Percentiles rank a stretch among this genome's conserved stretches.
Evolutionary conservation across 2,113 vertebrate genomes (phyloP).

Genomic region (Tachysurus vachellii): DNA sequence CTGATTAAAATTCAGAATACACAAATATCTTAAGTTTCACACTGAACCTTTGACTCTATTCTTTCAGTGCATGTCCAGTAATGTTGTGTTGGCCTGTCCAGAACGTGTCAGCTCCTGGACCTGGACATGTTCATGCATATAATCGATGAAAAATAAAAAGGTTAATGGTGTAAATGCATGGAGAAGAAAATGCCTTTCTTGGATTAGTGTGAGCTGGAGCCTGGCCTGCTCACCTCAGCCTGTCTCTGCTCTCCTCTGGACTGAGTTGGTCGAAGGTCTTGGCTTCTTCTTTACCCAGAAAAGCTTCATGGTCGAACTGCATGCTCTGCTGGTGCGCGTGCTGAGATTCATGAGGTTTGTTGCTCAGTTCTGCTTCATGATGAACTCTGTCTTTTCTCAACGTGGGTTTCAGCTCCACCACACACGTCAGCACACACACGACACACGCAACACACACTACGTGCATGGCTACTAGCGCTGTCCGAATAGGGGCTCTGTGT

Average conservation of each 20-base stretch:
- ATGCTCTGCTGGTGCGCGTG: conserved; percentile 86
- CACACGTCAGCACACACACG: conserved; percentile 51
- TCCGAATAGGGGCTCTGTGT: neutral
- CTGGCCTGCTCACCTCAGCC: conserved; percentile 80
- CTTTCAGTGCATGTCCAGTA: neutral
- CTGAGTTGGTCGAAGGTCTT: conserved; percentile 94
- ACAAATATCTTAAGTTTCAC: too few species aligned
- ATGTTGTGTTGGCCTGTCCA: neutral
- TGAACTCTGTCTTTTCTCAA: conserved; percentile 84
- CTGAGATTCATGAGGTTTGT: conserved; percentile 79
- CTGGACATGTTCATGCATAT: neutral
- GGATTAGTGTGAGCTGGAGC: neutral
- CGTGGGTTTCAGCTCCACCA: conserved; percentile 80
- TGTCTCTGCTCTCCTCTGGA: conserved; percentile 88
- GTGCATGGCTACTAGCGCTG: conserved; percentile 62
- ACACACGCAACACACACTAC: conserved; percentile 57
- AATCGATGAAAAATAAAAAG: neutral
- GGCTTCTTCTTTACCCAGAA: conserved; percentile 92
- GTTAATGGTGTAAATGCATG: neutral
- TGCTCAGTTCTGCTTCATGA: conserved; percentile 76
- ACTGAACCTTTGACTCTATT: neutral
- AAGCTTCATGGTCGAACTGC: conserved; percentile 95
- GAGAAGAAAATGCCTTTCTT: neutral
- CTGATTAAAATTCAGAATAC: too few species aligned
- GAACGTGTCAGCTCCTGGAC: neutral